A percentile compares a stretch with the other conserved stretches of the same genome.
These are phyloP conservation scores for Elegia similella DNA, from an alignment of 2,888 invertebrate species.

Conservation along the genomic window DNA sequence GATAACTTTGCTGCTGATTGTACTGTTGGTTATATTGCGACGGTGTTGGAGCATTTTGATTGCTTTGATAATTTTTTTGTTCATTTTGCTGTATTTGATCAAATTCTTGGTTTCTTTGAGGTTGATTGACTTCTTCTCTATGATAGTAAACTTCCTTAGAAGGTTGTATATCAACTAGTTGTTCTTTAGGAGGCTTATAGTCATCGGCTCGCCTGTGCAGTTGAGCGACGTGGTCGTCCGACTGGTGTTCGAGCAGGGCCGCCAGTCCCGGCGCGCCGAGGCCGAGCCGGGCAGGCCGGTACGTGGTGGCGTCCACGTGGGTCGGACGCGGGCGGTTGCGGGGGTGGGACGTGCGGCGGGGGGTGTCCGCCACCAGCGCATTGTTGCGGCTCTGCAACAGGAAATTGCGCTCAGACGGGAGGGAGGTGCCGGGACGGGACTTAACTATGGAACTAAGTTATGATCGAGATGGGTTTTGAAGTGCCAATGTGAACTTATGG, in stretches of 20 bases:
- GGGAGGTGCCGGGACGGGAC: constrained; percentile 20
- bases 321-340: constrained; percentile 38
- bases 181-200: constrained; percentile 42
- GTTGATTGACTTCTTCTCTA: constrained; percentile 24
- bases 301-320: constrained; percentile 60
- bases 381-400: constrained; percentile 80
- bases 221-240: constrained; percentile 46
- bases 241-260: constrained; percentile 38
- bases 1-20: constrained; percentile 7
- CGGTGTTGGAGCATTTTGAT: constrained; percentile 14
- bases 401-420: constrained; percentile 57
- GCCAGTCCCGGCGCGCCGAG: constrained; percentile 41
- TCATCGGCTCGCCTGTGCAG: constrained; percentile 64
- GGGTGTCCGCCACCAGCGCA: constrained; percentile 51
- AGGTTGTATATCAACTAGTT: constrained; percentile 40
- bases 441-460: constrained; percentile 4
- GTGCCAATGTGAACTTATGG: too few relatives aligned
- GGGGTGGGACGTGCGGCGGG: constrained; percentile 22
- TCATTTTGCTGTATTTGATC: constrained; percentile 25
- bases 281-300: constrained; percentile 62
- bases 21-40: not conserved
- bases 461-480: too few relatives aligned
- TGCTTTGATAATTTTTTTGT: constrained; percentile 30
- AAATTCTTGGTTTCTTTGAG: not conserved
- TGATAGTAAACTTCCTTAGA: constrained; percentile 40